These are phyloP conservation scores for Ispidina picta DNA, from an alignment of 2,797 vertebrate species.

Conservation along the genomic window DNA sequence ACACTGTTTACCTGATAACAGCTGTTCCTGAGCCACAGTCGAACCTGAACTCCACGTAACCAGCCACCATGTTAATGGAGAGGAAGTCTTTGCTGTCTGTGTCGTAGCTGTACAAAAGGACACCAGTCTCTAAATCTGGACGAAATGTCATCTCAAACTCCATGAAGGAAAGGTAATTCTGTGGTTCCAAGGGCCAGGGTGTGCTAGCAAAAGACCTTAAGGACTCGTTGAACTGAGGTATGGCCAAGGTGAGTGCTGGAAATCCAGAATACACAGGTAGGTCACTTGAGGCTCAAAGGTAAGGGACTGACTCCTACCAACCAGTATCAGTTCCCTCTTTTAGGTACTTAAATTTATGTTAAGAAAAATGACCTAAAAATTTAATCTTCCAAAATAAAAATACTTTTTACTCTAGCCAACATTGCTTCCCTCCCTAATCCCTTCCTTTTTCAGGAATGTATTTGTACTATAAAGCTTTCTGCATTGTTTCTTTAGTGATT, in stretches of 20 bases:
- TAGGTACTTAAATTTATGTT: background rate
- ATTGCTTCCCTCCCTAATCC: background rate
- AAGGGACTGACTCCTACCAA: background rate
- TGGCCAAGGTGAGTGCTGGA: slow-evolving; percentile 85
- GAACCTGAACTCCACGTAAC: slow-evolving; percentile 92
- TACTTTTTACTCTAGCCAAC: background rate
- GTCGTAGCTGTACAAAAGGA: slow-evolving; percentile 92
- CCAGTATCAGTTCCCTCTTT: background rate
- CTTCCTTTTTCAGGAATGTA: background rate
- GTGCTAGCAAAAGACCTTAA: slow-evolving; percentile 86
- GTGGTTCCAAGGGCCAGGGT: slow-evolving; percentile 89
- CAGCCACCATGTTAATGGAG: slow-evolving; percentile 84
- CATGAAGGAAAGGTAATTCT: slow-evolving; percentile 93
- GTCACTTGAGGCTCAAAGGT: background rate
- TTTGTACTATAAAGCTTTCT: background rate
- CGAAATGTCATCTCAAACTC: slow-evolving; percentile 93
- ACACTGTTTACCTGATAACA: slow-evolving; percentile 84
- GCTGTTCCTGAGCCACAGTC: slow-evolving; percentile 94
- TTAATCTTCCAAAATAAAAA: background rate
- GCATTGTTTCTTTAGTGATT: background rate
- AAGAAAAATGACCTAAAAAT: background rate
- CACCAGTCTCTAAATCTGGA: slow-evolving; percentile 83
- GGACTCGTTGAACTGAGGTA: slow-evolving; percentile 91
- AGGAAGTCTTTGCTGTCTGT: slow-evolving; percentile 89
- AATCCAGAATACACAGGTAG: slow-evolving; percentile 30